Evolutionary conservation across 2,113 vertebrate genomes (phyloP).

Genomic region (Ameiurus melas): DNA sequence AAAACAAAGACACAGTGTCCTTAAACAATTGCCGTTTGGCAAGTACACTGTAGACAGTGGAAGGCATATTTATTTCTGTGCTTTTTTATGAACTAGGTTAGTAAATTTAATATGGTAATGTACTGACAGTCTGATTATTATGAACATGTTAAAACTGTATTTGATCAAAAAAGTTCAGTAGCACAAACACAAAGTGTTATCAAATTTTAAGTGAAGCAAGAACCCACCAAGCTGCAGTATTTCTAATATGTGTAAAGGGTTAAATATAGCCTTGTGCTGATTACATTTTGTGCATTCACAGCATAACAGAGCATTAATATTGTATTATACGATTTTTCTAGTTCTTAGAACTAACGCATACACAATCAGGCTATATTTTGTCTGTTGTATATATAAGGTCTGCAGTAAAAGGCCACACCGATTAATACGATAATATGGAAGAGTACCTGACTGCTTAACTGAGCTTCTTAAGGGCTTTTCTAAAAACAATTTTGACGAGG

Average conservation of each 20-base stretch:
- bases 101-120: background rate
- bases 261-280: background rate
- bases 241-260: no score
- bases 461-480: no score
- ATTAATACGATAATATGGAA: background rate
- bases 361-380: no score
- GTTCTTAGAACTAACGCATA: background rate
- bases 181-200: background rate
- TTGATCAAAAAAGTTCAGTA: background rate
- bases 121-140: background rate
- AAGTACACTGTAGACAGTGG: background rate
- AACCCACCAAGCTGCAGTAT: background rate
- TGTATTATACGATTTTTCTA: background rate
- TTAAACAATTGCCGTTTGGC: background rate
- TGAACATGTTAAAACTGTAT: background rate
- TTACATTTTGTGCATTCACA: background rate
- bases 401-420: background rate
- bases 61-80: background rate
- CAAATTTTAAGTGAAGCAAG: background rate
- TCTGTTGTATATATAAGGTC: no score
- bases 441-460: background rate
- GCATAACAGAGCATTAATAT: background rate
- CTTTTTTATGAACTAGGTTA: background rate
- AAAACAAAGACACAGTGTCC: background rate
- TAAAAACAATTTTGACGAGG: no score